phyloP scores from a whole-genome alignment of 2,888 invertebrate species.

The Homarus gammarus region DNA sequence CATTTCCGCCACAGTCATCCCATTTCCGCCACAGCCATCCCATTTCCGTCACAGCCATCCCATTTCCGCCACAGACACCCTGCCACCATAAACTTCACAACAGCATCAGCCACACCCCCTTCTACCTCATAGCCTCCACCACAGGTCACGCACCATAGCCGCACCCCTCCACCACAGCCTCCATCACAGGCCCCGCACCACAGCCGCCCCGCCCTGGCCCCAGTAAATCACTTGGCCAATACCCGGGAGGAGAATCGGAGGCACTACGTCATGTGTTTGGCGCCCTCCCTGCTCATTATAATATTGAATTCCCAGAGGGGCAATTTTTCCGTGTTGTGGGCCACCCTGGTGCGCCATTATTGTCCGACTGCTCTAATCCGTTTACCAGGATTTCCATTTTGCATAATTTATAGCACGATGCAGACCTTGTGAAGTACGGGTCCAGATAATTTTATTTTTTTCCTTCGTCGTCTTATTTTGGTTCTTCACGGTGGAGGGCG shows the following conservation, averaged over 20 bases:
- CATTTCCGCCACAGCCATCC: too few relatives aligned
- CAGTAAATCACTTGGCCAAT: slow-evolving; percentile 55
- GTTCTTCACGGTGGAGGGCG: too few relatives aligned
- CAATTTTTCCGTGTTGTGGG: slow-evolving; percentile 58
- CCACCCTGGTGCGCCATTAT: slow-evolving; percentile 52
- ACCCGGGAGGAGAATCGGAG: slow-evolving; percentile 58
- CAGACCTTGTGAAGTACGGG: background rate
- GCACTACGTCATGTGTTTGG: slow-evolving; percentile 58
- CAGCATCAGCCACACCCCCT: background rate
- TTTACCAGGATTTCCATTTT: slow-evolving; percentile 66
- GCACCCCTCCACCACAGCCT: background rate
- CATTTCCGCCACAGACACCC: background rate
- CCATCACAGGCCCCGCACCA: slow-evolving; percentile 1
- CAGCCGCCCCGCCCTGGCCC: slow-evolving; percentile 4
- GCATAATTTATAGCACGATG: slow-evolving; percentile 55
- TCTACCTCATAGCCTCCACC: background rate
- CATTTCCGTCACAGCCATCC: too few relatives aligned
- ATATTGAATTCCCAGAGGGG: slow-evolving; percentile 57
- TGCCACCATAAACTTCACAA: background rate
- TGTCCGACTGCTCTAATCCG: slow-evolving; percentile 63
- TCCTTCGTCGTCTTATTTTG: too few relatives aligned
- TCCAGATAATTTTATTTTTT: too few relatives aligned
- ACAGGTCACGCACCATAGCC: background rate
- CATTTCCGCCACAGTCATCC: too few relatives aligned
- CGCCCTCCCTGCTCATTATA: slow-evolving; percentile 61